phyloP scores from a whole-genome alignment of 1,140 invertebrate species.

The Dendrolimus kikuchii region DNA sequence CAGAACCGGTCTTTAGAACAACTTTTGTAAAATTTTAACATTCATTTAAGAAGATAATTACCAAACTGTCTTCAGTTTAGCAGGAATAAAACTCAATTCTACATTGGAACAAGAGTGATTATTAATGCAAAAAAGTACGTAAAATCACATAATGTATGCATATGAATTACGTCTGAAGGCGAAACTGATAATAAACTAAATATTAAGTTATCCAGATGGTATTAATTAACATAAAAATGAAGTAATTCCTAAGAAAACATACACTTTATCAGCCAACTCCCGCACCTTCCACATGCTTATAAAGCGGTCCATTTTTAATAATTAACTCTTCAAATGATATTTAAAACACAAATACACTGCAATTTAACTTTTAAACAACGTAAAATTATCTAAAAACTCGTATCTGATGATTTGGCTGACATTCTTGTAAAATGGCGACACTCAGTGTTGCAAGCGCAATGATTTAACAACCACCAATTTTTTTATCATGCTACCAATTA shows the following conservation, averaged over 20 bases:
- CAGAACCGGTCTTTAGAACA: too few relatives aligned
- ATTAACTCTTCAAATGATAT: conserved; percentile 16
- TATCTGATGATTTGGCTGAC: conserved; percentile 73
- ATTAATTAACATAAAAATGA: conserved; percentile 51
- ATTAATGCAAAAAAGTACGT: too few relatives aligned
- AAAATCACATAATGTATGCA: too few relatives aligned
- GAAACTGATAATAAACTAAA: not conserved
- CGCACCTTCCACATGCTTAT: conserved; percentile 96
- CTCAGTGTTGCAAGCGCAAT: conserved; percentile 33
- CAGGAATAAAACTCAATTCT: too few relatives aligned
- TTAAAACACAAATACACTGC: conserved; percentile 48
- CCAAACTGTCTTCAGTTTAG: too few relatives aligned
- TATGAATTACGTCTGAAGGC: too few relatives aligned
- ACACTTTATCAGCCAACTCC: conserved; percentile 96
- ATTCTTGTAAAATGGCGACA: conserved; percentile 71
- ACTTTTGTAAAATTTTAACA: too few relatives aligned
- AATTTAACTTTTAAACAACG: conserved; percentile 22
- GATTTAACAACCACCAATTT: too few relatives aligned
- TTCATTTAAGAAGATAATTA: too few relatives aligned
- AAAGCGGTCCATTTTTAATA: conserved; percentile 75
- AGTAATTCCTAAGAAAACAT: conserved; percentile 74
- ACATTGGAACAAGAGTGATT: too few relatives aligned
- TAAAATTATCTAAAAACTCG: conserved; percentile 57
- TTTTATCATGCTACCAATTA: too few relatives aligned
- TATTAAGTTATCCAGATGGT: conserved; percentile 27